These are phyloP conservation scores for Rhinoderma darwinii DNA, from an alignment of 2,113 vertebrate genomes.

Conservation along the genomic window DNA sequence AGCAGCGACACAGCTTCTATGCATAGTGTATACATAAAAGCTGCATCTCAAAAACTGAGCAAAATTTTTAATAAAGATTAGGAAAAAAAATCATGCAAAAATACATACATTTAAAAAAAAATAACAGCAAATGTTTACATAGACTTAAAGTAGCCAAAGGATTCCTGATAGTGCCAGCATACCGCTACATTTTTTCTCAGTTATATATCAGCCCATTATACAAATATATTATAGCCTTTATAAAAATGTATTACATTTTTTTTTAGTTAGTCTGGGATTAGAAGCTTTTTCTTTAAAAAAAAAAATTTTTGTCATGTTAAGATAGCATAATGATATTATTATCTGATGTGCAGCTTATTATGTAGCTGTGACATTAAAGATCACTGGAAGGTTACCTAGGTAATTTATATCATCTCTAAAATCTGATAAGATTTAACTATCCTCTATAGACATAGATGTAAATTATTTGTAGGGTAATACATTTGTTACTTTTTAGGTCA, in stretches of 20 bases:
- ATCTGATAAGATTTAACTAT: conserved; percentile 33
- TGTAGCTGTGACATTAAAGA: conserved; percentile 30
- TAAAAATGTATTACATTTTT: conserved; percentile 4
- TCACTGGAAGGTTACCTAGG: conserved; percentile 20
- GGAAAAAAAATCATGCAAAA: too few species aligned
- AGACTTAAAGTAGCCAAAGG: not conserved
- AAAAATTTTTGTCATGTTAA: not conserved
- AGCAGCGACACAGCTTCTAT: too few species aligned
- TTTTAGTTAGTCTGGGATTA: not conserved
- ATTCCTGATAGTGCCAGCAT: not conserved
- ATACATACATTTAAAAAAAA: too few species aligned
- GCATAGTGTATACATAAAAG: too few species aligned
- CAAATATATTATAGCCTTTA: too few species aligned
- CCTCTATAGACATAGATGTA: not conserved
- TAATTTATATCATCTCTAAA: conserved; percentile 17
- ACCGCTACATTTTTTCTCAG: not conserved
- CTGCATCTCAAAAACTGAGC: too few species aligned
- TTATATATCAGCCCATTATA: not conserved
- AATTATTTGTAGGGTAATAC: not conserved
- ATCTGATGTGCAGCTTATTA: conserved; percentile 6
- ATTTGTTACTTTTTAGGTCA: not conserved
- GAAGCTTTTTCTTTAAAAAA: not conserved
- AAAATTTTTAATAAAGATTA: too few species aligned
- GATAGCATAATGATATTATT: conserved; percentile 1
- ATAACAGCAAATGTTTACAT: too few species aligned